These are phyloP conservation scores for Arizona elegans DNA, from an alignment of 2,113 vertebrate genomes.

Conservation along the genomic window DNA sequence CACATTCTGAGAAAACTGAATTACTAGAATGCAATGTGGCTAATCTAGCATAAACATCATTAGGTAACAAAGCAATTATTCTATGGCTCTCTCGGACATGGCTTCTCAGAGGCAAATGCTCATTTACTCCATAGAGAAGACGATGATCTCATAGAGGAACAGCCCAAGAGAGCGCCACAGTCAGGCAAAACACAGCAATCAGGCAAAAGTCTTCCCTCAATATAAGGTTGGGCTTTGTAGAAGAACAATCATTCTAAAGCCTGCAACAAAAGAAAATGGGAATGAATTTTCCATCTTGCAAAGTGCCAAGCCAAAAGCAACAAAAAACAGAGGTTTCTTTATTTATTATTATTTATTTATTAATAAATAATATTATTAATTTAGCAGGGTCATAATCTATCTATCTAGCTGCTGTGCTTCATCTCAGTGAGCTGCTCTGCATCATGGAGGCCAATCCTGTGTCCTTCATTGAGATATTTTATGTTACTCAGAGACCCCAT, in stretches of 20 bases:
- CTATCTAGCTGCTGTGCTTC: background rate
- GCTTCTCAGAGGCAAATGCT: background rate
- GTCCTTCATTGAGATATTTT: background rate
- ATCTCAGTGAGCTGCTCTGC: background rate
- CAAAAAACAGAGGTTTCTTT: background rate
- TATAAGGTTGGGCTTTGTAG: background rate
- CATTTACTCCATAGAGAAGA: background rate
- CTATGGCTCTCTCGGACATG: background rate
- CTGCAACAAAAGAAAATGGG: background rate
- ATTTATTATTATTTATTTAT: no score
- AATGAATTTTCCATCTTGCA: background rate
- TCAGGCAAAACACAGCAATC: background rate
- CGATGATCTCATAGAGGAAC: background rate
- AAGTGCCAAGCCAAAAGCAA: background rate
- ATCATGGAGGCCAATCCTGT: background rate
- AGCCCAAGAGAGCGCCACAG: background rate
- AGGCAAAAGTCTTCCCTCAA: background rate
- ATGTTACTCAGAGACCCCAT: background rate
- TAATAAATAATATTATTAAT: no score
- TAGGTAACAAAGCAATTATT: constrained; percentile 6
- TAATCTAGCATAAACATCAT: constrained; percentile 12
- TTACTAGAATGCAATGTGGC: constrained; percentile 4
- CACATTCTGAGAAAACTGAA: constrained; percentile 8
- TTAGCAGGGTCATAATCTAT: background rate
- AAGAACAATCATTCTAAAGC: constrained; percentile 10